Conservation (phyloP, 2,888 invertebrate species). For the Pachycephus smyrnensis region DNA sequence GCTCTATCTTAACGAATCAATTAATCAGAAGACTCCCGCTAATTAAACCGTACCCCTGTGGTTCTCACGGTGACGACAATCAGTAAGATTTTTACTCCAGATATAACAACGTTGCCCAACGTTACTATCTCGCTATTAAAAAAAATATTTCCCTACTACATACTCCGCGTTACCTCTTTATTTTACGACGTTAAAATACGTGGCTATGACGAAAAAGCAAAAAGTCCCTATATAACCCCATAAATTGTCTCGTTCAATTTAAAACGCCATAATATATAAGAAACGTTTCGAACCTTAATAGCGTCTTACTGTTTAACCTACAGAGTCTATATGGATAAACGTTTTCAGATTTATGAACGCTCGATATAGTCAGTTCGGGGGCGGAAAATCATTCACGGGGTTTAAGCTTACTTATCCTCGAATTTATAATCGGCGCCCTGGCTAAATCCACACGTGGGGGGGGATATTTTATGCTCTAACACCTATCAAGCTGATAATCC, state of each 20-base stretch:
- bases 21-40: conserved; percentile 20
- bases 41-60: conserved; percentile 21
- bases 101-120: background rate
- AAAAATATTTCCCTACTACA: background rate
- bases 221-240: background rate
- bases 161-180: background rate
- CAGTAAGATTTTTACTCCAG: background rate
- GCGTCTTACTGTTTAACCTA: background rate
- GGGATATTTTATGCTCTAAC: conserved; percentile 1
- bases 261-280: background rate
- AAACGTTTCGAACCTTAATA: background rate
- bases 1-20: conserved; percentile 25
- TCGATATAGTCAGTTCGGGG: background rate
- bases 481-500: conserved; percentile 6
- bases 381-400: background rate
- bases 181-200: background rate
- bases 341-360: background rate
- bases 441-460: conserved; percentile 1
- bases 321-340: background rate
- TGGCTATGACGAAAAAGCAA: background rate
- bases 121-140: background rate
- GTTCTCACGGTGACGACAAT: conserved; percentile 16
- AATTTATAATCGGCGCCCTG: conserved; percentile 6
- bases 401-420: background rate
- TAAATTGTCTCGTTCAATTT: background rate